Percentiles rank a stretch among this genome's conserved stretches.
Evolutionary conservation across 1,140 invertebrate genomes (phyloP).

Genomic region (Neodiprion pinetum): DNA sequence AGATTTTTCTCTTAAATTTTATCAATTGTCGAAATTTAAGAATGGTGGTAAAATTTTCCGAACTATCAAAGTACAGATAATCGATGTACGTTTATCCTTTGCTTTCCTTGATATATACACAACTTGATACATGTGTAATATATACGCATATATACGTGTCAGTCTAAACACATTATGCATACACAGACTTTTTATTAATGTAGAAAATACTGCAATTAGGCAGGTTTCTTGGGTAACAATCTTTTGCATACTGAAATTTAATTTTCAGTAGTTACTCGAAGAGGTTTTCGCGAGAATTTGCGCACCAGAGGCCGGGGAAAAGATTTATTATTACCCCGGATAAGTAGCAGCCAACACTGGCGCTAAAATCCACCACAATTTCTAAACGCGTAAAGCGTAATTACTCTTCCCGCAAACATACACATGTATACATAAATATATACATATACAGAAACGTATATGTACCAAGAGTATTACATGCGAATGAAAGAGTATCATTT

Average conservation of each 20-base stretch:
- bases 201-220: background rate
- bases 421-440: background rate
- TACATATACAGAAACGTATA: conserved; percentile 23
- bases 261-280: background rate
- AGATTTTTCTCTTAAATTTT: too few species aligned
- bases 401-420: background rate
- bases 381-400: background rate
- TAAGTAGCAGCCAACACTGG: background rate
- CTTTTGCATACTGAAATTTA: too few species aligned
- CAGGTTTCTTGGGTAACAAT: background rate
- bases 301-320: background rate
- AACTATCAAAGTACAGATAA: too few species aligned
- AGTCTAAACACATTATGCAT: too few species aligned
- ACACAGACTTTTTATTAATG: background rate
- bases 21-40: too few species aligned
- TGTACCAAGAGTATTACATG: background rate
- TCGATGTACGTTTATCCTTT: too few species aligned
- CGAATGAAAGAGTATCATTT: conserved; percentile 34
- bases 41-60: too few species aligned
- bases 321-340: background rate
- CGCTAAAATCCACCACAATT: background rate
- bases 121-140: too few species aligned
- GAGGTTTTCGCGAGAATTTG: background rate
- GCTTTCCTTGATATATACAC: too few species aligned
- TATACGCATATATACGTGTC: too few species aligned